Evolutionary conservation across 2,888 invertebrate species (phyloP), one percentile per base, ranked within the genome.

Genomic region (Plusia festucae): DNA sequence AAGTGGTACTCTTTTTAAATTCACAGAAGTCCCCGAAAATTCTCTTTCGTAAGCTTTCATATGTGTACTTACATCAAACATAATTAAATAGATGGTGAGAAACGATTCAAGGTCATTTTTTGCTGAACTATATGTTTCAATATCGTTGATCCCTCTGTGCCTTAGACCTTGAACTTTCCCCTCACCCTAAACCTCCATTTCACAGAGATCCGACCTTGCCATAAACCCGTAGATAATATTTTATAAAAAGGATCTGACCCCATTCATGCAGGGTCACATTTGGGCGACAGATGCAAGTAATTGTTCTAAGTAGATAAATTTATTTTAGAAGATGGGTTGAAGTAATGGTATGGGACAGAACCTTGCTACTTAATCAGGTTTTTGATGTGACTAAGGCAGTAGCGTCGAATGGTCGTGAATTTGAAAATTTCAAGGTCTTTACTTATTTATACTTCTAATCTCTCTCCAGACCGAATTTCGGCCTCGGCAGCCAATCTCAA

Each of bases 271-370:
- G 11, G 20, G 46, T 18, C 46, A 18, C 20, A 18, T 49, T 18
- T 20, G 46, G 51, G 7, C 51, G 30, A 7, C 58, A 58, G 58
- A 49, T 58, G 58, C 34, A 51, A 20, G 51, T 20, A 51, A 58
- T 58, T n/a, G 51, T 58, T 9, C 46, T 51, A 27, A 46, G 18
- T 30, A 32, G 58, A 58, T 58, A 46, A 58, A 49, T 58, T 27
- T 58, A 58, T 58, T 58, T 15, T n/a, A 20, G 32, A 51, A 27
- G 30, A 30, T 51, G 58, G 51, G 51, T 22, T 51, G 32, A 49
- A 30, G 30, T 18, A 15, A 51, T n/a, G 24, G 15, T 18, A 24
- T 57, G 6, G 58, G 30, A 53, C 18, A 32, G 27, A 11, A 16
- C 18, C 53, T 5, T 8, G 16, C 30, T 52, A n/a, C n/a, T n/a